A percentile compares a stretch with the other conserved stretches of the same genome.
phyloP scores from a whole-genome alignment of 2,113 vertebrate species.

The Callipepla californica region DNA sequence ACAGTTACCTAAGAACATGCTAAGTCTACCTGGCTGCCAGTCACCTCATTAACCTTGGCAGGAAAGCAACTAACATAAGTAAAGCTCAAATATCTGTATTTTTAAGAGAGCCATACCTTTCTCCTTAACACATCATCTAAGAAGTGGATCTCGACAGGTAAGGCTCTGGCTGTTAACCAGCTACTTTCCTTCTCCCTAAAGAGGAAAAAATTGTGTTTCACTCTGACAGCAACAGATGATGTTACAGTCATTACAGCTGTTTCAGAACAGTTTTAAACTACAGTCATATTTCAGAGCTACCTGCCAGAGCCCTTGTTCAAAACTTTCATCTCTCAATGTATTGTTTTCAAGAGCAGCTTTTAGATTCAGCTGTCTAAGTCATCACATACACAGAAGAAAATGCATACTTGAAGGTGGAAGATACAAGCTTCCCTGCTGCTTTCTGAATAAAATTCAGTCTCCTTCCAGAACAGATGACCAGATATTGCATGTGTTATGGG shows the following conservation, averaged over 20 bases:
- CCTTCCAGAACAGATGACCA: not conserved
- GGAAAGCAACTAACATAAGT: not conserved
- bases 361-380: constrained; percentile 2
- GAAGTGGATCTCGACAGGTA: not conserved
- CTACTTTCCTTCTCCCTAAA: constrained; percentile 30
- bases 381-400: not conserved
- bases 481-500: not conserved
- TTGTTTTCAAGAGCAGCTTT: constrained; percentile 45
- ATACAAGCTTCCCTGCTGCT: not conserved
- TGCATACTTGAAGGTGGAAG: not conserved
- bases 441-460: not conserved
- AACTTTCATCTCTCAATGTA: constrained; percentile 40
- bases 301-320: constrained; percentile 26
- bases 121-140: not conserved
- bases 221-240: constrained; percentile 33
- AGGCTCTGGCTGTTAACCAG: constrained; percentile 31
- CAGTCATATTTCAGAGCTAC: constrained; percentile 24
- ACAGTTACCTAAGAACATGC: constrained; percentile 3
- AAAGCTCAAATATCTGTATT: not conserved
- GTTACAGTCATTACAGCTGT: constrained; percentile 27
- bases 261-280: constrained; percentile 47
- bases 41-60: constrained; percentile 45
- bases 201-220: constrained; percentile 18
- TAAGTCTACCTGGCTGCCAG: not conserved
- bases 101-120: not conserved